These are phyloP conservation scores for Sarcophaga carnaria DNA, from an alignment of 2,888 invertebrate species.

Conservation along the genomic window DNA sequence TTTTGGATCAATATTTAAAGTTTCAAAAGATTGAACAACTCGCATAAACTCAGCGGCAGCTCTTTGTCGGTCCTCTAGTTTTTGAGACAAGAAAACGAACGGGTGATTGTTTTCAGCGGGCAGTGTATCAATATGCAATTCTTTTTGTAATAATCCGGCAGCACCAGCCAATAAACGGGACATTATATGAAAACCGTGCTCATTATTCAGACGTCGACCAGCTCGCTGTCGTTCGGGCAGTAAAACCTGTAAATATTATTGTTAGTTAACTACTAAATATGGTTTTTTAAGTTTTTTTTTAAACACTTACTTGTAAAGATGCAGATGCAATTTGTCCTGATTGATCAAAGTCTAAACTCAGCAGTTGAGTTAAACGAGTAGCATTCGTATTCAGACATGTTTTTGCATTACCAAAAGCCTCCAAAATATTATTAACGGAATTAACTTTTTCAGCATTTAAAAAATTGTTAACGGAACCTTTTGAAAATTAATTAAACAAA, in stretches of 20 bases:
- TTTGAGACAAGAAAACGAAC: slow-evolving; percentile 90
- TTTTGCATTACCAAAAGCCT: slow-evolving; percentile 94
- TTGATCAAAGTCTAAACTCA: slow-evolving; percentile 97
- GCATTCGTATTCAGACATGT: slow-evolving; percentile 94
- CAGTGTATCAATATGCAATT: slow-evolving; percentile 90
- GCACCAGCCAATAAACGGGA: slow-evolving; percentile 86
- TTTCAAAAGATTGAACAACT: slow-evolving; percentile 89
- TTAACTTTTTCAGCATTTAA: slow-evolving; percentile 92
- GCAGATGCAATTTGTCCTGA: slow-evolving; percentile 94
- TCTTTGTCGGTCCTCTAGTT: slow-evolving; percentile 90
- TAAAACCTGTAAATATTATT: slow-evolving; percentile 85
- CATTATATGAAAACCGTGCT: slow-evolving; percentile 83
- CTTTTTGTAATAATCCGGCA: slow-evolving; percentile 90
- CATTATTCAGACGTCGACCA: slow-evolving; percentile 85
- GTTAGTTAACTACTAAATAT: neutral
- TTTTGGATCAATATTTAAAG: slow-evolving; percentile 88
- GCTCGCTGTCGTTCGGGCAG: slow-evolving; percentile 91
- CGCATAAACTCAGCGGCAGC: slow-evolving; percentile 92
- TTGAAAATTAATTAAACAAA: neutral
- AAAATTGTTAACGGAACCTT: slow-evolving; percentile 86
- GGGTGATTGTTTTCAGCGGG: slow-evolving; percentile 87
- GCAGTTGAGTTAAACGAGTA: slow-evolving; percentile 94
- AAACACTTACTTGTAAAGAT: slow-evolving; percentile 87
- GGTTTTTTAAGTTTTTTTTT: neutral
- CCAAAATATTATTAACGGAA: slow-evolving; percentile 91